phyloP scores from a whole-genome alignment of 2,113 vertebrate genomes.

The Lipotes vexillifer region DNA sequence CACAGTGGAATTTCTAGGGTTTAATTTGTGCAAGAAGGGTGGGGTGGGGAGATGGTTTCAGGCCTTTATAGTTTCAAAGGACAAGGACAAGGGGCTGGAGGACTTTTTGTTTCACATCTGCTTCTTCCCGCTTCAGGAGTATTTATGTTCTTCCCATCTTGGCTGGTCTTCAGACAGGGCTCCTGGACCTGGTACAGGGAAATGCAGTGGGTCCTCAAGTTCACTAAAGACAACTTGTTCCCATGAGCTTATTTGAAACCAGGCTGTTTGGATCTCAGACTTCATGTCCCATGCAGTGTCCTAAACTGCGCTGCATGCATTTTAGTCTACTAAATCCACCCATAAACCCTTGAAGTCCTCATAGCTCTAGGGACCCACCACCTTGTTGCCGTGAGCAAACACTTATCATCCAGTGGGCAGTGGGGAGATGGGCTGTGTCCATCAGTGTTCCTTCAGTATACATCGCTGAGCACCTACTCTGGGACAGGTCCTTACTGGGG shows the following conservation, averaged over 20 bases:
- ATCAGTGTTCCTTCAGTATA: neutral
- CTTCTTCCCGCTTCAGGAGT: neutral
- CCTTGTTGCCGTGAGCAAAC: fast-evolving
- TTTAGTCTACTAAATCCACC: neutral
- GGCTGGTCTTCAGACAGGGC: neutral
- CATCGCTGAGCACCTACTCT: neutral
- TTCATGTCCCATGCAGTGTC: neutral
- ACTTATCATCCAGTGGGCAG: neutral
- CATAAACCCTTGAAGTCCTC: fast-evolving
- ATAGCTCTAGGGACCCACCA: neutral
- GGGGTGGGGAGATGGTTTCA: neutral
- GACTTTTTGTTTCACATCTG: neutral
- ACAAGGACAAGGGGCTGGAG: neutral
- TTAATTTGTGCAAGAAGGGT: neutral
- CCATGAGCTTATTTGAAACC: neutral
- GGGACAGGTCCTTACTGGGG: neutral
- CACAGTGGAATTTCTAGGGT: neutral
- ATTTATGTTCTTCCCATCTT: neutral
- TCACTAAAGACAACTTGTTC: neutral
- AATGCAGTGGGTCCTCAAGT: neutral
- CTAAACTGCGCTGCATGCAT: neutral
- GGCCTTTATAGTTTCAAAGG: neutral
- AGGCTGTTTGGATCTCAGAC: neutral
- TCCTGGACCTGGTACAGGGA: neutral
- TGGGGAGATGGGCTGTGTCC: neutral